Percentiles rank a stretch among this genome's conserved stretches.
These are phyloP conservation scores for Hydrochoerus hydrochaeris DNA, from an alignment of 2,113 vertebrate genomes.

Conservation along the genomic window DNA sequence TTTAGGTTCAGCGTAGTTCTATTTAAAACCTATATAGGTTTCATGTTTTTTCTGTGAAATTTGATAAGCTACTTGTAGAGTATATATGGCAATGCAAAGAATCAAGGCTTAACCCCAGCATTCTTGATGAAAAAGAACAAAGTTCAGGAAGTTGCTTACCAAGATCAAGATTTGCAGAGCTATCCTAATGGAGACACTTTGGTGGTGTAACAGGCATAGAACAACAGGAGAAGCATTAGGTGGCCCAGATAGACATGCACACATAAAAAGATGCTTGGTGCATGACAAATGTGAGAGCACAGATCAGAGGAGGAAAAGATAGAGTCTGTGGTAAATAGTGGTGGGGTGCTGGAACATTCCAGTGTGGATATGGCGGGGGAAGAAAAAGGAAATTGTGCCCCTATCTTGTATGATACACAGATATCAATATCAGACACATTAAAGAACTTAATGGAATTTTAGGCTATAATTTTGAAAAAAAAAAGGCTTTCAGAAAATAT, in stretches of 20 bases:
- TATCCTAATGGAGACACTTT: neutral
- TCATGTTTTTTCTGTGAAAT: slow-evolving; percentile 53
- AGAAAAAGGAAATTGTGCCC: neutral
- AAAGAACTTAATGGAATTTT: neutral
- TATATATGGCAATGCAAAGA: neutral
- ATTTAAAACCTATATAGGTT: neutral
- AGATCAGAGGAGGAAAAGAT: neutral
- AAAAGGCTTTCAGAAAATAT: slow-evolving; percentile 24
- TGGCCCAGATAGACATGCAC: neutral
- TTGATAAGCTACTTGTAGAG: slow-evolving; percentile 36
- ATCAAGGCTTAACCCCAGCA: neutral
- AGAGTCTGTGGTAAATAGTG: neutral
- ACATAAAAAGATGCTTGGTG: neutral
- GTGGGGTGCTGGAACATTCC: neutral
- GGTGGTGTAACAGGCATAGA: neutral
- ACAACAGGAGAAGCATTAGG: neutral
- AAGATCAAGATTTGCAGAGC: slow-evolving; percentile 8
- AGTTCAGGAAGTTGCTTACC: slow-evolving; percentile 1
- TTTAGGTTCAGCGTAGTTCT: slow-evolving; percentile 18
- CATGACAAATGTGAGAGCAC: neutral
- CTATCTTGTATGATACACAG: neutral
- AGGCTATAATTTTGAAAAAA: neutral
- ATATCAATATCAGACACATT: slow-evolving; percentile 6
- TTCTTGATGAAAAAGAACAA: slow-evolving; percentile 39
- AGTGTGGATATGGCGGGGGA: neutral